Evolutionary conservation across 1,140 invertebrate genomes (phyloP).

Genomic region (Bombus waltoni): DNA sequence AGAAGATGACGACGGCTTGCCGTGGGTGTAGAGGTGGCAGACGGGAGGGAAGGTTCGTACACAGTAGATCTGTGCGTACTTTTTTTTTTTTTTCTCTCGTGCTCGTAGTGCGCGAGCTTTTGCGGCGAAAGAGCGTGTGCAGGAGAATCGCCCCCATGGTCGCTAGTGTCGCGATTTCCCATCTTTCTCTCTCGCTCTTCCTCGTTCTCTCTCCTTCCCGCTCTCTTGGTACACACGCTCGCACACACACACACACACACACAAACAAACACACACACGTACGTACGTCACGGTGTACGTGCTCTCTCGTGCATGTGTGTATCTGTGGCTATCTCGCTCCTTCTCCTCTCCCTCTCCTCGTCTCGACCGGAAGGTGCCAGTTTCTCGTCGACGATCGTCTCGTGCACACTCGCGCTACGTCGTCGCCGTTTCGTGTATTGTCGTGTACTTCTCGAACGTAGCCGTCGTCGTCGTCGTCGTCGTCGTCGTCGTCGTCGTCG

Average conservation of each 20-base stretch:
- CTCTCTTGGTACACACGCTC: conserved; percentile 20
- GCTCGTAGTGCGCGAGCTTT: conserved; percentile 51
- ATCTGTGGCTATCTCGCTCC: conserved; percentile 53
- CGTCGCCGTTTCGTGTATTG: conserved; percentile 33
- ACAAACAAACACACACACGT: conserved; percentile 15
- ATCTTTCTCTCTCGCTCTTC: conserved; percentile 50
- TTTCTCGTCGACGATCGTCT: conserved; percentile 77
- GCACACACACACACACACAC: conserved; percentile 36
- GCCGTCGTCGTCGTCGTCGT: neutral
- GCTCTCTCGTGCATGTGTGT: conserved; percentile 34
- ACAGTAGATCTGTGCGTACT: conserved; percentile 51
- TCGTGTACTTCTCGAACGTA: neutral
- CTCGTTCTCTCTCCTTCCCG: conserved; percentile 54
- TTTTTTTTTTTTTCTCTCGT: conserved; percentile 56
- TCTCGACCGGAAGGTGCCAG: conserved; percentile 79
- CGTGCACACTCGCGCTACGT: conserved; percentile 55
- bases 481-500: neutral
- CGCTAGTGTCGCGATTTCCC: conserved; percentile 66
- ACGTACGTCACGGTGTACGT: conserved; percentile 6
- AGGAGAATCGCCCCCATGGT: conserved; percentile 53
- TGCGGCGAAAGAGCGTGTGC: conserved; percentile 58
- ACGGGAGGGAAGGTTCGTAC: neutral
- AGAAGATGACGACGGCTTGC: neutral
- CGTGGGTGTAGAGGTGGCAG: neutral
- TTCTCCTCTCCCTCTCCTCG: conserved; percentile 45